These are phyloP conservation scores for Neoniphon sammara DNA, from an alignment of 2,797 vertebrate genomes.

Conservation along the genomic window DNA sequence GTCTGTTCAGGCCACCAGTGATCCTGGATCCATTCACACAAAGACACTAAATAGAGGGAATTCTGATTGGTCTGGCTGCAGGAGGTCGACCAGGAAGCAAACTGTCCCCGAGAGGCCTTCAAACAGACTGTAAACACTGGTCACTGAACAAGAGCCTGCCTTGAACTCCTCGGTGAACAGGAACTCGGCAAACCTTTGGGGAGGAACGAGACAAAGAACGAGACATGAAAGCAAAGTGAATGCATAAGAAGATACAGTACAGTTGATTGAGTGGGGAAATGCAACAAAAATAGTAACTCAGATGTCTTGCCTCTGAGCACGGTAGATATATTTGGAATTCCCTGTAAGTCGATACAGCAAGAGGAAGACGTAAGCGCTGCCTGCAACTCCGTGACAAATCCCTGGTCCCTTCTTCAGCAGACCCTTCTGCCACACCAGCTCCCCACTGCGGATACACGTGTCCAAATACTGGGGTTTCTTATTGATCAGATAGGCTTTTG, in stretches of 20 bases:
- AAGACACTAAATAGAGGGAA: conserved; percentile 92
- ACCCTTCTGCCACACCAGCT: conserved; percentile 91
- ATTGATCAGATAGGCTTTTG: conserved; percentile 91
- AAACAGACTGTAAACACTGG: conserved; percentile 89
- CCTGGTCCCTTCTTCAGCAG: conserved; percentile 92
- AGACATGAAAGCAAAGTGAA: neutral
- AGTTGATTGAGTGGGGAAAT: neutral
- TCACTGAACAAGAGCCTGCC: conserved; percentile 83
- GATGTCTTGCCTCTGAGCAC: conserved; percentile 85
- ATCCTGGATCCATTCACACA: conserved; percentile 77
- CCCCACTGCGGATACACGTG: conserved; percentile 89
- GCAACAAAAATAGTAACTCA: neutral
- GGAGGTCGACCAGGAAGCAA: conserved; percentile 91
- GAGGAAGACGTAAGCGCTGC: conserved; percentile 91
- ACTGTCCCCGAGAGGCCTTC: conserved; percentile 90
- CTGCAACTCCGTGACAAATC: conserved; percentile 90
- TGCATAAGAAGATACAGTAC: neutral
- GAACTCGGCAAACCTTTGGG: conserved; percentile 91
- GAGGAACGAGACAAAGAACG: neutral
- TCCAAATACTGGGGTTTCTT: conserved; percentile 92
- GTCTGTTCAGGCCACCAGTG: conserved; percentile 30
- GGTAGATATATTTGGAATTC: conserved; percentile 90
- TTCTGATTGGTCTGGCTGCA: conserved; percentile 89
- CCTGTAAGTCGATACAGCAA: conserved; percentile 91
- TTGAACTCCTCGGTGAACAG: conserved; percentile 92